Base-by-base conservation (phyloP, 1,140 invertebrate species). In the Musca vetustissima region DNA sequence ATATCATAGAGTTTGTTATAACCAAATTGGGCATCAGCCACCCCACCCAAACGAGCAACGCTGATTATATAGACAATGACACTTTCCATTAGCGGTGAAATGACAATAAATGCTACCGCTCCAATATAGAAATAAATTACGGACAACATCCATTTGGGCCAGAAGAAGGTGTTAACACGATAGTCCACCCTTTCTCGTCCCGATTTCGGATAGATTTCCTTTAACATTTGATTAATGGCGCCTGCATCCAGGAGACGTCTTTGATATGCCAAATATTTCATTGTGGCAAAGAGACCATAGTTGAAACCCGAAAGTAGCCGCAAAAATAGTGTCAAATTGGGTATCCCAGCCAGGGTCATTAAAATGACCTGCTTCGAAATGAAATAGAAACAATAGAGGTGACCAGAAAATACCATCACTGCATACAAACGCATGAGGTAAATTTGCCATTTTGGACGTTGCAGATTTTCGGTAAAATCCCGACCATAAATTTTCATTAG, bases 1-100 rank as follows among this genome's bases (percentile, higher is more conserved):
- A 69, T 66, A 19, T 61, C 57, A 36, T 61, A 61, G 17, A 61
- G 22, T 43, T 36, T 61, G 6, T 14, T 6, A 15, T 61, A 61
- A 43, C 28, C 28, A 61, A 61, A 61, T 36, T 61, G 1, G 0
- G 57, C 25, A 0, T 11, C 15, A 11, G 4, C n/a, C n/a, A n/a
- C 6, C 28, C n/a, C 36, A 36, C 28, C 57, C 1, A 21, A n/a
- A 9, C 17, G 17, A 43, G 11, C 32, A 0, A 61, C 4, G 4
- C 9, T 7, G 1, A 36, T 19, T 19, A 36, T 13, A 61, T 21
- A 61, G 1, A 61, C 3, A 13, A 36, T 19, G 21, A 36, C 4
- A 61, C 57, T 14, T 15, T 61, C 57, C 17, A 61, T 0, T 43
- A 61, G 13, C 1, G 57, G 57, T 2, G 57, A 61, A 43, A n/a